Conservation (phyloP, 2,797 vertebrate species). For the Cheirogaleus major region DNA sequence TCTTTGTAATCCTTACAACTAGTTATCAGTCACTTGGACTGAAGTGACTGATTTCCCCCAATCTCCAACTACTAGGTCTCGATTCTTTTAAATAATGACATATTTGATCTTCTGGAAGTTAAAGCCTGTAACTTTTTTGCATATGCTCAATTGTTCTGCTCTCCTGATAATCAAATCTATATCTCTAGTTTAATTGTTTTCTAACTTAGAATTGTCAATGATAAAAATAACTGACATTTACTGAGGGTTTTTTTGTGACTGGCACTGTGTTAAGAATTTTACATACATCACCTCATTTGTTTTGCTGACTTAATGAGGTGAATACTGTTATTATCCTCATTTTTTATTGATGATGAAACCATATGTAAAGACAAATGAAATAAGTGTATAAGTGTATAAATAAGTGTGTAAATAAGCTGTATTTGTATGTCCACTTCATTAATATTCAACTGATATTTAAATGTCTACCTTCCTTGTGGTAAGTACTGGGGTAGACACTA, state of each 20-base stretch:
- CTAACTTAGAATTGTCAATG: neutral
- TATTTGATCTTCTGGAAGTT: neutral
- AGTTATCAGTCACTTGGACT: neutral
- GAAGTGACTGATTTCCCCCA: neutral
- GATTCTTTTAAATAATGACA: neutral
- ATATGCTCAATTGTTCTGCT: neutral
- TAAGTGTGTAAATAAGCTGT: no score
- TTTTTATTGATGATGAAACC: slow-evolving; percentile 35
- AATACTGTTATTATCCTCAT: neutral
- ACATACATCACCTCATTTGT: neutral
- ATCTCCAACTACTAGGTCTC: neutral
- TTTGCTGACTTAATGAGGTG: neutral
- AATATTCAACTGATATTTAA: neutral
- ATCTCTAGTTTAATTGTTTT: neutral
- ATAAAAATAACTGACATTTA: slow-evolving; percentile 14
- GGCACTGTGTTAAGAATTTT: neutral
- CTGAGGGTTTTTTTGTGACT: neutral
- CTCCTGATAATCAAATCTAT: neutral
- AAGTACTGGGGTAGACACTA: neutral
- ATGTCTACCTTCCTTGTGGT: neutral
- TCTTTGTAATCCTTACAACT: slow-evolving; percentile 10
- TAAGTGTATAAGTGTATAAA: no score
- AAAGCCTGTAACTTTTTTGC: neutral
- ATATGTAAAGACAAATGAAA: neutral
- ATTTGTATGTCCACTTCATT: neutral